These are phyloP conservation scores for Lycaena phlaeas DNA, from an alignment of 2,888 invertebrate genomes.

Conservation along the genomic window DNA sequence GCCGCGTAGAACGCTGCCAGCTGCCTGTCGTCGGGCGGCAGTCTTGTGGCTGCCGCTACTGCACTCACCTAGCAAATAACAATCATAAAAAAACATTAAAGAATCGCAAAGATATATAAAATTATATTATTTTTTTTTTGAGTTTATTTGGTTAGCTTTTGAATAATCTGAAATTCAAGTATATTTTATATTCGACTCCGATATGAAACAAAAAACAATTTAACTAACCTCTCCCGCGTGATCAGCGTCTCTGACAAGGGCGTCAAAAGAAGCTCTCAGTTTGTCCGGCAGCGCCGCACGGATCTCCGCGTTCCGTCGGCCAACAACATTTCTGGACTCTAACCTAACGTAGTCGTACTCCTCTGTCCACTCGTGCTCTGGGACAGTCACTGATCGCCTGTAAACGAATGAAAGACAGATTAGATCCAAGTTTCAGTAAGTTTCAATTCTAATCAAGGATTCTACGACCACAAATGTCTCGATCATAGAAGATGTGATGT, in stretches of 20 bases:
- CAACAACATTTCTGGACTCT: conserved; percentile 81
- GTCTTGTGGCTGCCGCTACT: conserved; percentile 61
- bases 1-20: conserved; percentile 90
- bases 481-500: too few species aligned
- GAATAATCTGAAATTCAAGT: too few species aligned
- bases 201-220: too few species aligned
- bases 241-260: conserved; percentile 81
- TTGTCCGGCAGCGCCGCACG: conserved; percentile 82
- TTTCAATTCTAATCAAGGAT: too few species aligned
- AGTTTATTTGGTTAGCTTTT: too few species aligned
- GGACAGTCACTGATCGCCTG: conserved; percentile 51
- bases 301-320: conserved; percentile 81
- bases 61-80: conserved; percentile 48
- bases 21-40: conserved; percentile 86
- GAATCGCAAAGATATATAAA: too few species aligned
- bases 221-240: conserved; percentile 66
- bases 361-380: conserved; percentile 79
- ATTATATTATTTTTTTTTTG: too few species aligned
- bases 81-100: too few species aligned
- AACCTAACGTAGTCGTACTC: conserved; percentile 94
- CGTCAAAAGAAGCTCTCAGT: conserved; percentile 82
- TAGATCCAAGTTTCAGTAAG: too few species aligned
- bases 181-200: too few species aligned
- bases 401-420: too few species aligned
- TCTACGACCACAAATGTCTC: too few species aligned